phyloP scores from a whole-genome alignment of 1,140 invertebrate genomes.

The Ruditapes philippinarum region DNA sequence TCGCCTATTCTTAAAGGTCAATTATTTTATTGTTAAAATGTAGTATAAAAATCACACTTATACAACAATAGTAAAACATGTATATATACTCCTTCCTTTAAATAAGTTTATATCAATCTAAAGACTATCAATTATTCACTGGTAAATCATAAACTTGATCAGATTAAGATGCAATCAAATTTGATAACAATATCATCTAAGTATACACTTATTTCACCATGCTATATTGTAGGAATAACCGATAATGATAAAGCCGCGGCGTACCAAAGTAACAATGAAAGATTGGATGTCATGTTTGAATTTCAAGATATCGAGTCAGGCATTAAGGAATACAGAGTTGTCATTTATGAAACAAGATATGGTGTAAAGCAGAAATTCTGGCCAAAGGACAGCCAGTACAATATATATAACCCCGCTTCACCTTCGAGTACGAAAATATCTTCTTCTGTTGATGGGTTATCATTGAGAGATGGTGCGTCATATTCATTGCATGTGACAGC shows the following conservation, averaged over 20 bases:
- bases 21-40: too few relatives aligned
- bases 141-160: too few relatives aligned
- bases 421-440: background rate
- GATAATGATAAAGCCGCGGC: background rate
- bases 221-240: constrained; percentile 1
- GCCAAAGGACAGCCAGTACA: background rate
- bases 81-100: too few relatives aligned
- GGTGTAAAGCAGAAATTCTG: constrained; percentile 39
- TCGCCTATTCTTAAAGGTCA: constrained; percentile 13
- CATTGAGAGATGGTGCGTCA: constrained; percentile 11
- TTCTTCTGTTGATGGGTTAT: background rate
- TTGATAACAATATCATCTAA: too few relatives aligned
- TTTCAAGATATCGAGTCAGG: constrained; percentile 49
- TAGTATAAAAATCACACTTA: too few relatives aligned
- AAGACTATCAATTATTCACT: too few relatives aligned
- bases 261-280: constrained; percentile 26
- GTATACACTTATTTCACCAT: too few relatives aligned
- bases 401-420: background rate
- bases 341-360: constrained; percentile 13
- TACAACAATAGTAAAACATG: too few relatives aligned
- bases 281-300: constrained; percentile 20
- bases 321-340: constrained; percentile 24
- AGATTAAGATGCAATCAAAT: too few relatives aligned
- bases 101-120: too few relatives aligned
- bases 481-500: constrained; percentile 55